These are phyloP conservation scores for Willowsia nigromaculata DNA, from an alignment of 2,888 invertebrate genomes.

Conservation along the genomic window DNA sequence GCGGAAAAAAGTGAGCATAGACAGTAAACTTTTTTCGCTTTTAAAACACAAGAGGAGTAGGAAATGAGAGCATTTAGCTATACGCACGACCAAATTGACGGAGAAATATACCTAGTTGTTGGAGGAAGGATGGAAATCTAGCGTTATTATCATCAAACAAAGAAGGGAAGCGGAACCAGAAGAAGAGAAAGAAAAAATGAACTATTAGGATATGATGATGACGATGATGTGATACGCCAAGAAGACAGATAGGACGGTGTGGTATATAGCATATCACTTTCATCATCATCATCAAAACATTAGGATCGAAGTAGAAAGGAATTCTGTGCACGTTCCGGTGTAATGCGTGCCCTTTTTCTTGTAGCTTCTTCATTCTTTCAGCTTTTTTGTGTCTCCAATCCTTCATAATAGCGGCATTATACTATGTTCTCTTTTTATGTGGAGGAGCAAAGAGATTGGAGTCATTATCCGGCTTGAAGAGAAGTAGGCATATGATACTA, in stretches of 20 bases:
- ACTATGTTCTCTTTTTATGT: background rate
- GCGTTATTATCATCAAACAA: conserved; percentile 39
- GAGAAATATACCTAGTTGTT: background rate
- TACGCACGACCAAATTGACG: conserved; percentile 17
- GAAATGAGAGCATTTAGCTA: conserved; percentile 26
- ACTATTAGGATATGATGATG: conserved; percentile 22
- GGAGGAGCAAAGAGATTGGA: conserved; percentile 42
- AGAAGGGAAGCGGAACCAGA: background rate
- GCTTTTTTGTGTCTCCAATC: conserved; percentile 5
- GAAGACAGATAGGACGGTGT: background rate
- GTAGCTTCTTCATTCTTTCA: conserved; percentile 26
- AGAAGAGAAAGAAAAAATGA: conserved; percentile 26
- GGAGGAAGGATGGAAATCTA: background rate
- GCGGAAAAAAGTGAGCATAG: background rate
- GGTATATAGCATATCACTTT: background rate
- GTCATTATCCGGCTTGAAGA: conserved; percentile 40
- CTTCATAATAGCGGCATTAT: conserved; percentile 23
- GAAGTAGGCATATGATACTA: background rate
- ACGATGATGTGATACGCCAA: conserved; percentile 27
- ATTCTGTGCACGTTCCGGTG: conserved; percentile 63
- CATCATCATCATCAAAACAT: background rate
- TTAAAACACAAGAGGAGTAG: background rate
- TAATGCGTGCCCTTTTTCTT: conserved; percentile 50
- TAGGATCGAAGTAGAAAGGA: background rate
- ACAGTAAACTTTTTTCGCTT: conserved; percentile 7